Evolutionary conservation across 2,113 vertebrate species (phyloP), one percentile per base, ranked within the genome.

Genomic region (Smithornis capensis): DNA sequence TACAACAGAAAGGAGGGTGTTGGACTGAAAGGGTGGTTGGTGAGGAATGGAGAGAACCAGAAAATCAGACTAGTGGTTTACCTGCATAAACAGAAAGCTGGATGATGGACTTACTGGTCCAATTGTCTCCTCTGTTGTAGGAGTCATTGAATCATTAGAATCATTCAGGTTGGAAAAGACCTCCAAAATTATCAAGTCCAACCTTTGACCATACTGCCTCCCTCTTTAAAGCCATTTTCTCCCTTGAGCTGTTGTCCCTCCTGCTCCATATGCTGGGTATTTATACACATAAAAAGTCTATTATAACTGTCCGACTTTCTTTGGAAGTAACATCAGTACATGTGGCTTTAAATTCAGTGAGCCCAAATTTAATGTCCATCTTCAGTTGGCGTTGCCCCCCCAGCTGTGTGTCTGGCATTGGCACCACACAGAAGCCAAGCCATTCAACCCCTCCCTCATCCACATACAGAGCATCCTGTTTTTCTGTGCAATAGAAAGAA

Each of bases 331-430:
- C 0, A 6, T 96, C 79, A 35, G 67, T 96, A 68, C 75, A 84
- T 4, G 52, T 83, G 53, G 71, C 83, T 89, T 86, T 64, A 83
- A 94, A 92, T 86, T 96, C 90, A 45, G 90, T 94, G 22, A 92
- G 76, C 33, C 92, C 94, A 89, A 92, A 96, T 50, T 95, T 80
- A 76, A 94, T 35, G 50, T 68, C 44, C 63, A 96, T 3, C 31
- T 45, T 64, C 63, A 96, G 49, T 1, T 11, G 2, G 4, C 33
- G 35, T 2, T 83, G 9, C 49, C 0, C 83, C 57, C 90, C 67
- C 18, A 89, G 49, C 8, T 2, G 10, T 33, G 71, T 88, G 67
- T 91, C 68, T 86, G 90, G 95, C 2, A 56, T 86, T 71, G 89
- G 71, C 68, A 91, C 83, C 42, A 0, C 10, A 64, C 67, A 95